phyloP scores from a whole-genome alignment of 2,113 vertebrate genomes.

The Dunckerocampus dactyliophorus region DNA sequence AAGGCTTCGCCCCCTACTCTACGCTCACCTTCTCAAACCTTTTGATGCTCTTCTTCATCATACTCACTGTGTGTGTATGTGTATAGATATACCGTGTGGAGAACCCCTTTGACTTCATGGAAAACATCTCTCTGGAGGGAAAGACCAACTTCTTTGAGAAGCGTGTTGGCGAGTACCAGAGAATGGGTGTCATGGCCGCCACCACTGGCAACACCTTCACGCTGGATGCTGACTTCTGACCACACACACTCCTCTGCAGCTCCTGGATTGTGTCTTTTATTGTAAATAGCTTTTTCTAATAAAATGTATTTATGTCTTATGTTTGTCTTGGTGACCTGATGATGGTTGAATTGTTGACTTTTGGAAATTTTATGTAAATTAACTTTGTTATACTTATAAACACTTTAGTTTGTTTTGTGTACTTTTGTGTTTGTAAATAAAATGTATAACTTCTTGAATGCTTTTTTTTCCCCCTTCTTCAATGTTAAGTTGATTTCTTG shows the following conservation, averaged over 20 bases:
- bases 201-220: constrained; percentile 86
- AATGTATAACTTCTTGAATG: no score
- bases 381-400: no score
- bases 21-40: background rate
- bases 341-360: no score
- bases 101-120: constrained; percentile 99
- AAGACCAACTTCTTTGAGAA: constrained; percentile 99
- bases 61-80: background rate
- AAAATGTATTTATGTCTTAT: no score
- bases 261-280: no score
- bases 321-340: no score
- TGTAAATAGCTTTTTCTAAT: no score
- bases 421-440: no score
- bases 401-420: no score
- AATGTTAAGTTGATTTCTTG: no score
- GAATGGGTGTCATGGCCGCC: constrained; percentile 94
- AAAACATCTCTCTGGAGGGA: constrained; percentile 96
- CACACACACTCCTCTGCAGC: background rate
- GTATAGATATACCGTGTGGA: constrained; percentile 81
- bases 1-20: background rate
- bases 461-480: no score
- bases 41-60: background rate
- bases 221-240: constrained; percentile 90
- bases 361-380: no score
- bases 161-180: constrained; percentile 94